phyloP scores from a whole-genome alignment of 2,797 vertebrate genomes.

The Schizopygopsis malacanthus region DNA sequence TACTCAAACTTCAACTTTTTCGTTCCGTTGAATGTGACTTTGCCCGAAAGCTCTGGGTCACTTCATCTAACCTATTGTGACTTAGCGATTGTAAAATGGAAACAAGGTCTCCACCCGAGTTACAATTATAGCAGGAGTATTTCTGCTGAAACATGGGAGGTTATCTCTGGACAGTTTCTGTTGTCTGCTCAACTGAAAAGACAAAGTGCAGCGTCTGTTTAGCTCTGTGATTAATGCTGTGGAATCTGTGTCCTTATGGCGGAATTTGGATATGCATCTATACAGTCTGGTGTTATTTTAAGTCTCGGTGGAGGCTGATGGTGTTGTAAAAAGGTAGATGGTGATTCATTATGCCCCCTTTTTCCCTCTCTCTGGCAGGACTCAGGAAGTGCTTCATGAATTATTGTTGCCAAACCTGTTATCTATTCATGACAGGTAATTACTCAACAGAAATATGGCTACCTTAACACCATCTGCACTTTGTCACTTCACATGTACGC shows the following conservation, averaged over 20 bases:
- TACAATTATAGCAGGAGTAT: constrained; percentile 74
- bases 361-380: constrained; percentile 39
- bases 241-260: constrained; percentile 33
- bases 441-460: constrained; percentile 60
- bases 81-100: constrained; percentile 69
- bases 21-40: constrained; percentile 70
- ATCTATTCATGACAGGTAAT: constrained; percentile 61
- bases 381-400: constrained; percentile 51
- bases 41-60: constrained; percentile 70
- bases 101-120: constrained; percentile 68
- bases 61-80: constrained; percentile 70
- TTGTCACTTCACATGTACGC: constrained; percentile 28
- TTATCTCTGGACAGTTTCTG: constrained; percentile 61
- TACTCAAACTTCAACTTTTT: constrained; percentile 69
- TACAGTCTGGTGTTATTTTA: constrained; percentile 43
- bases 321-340: constrained; percentile 36
- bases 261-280: constrained; percentile 50
- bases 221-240: constrained; percentile 45
- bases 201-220: constrained; percentile 47
- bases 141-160: constrained; percentile 66
- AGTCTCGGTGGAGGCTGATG: constrained; percentile 24
- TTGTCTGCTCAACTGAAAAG: constrained; percentile 55
- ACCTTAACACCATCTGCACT: constrained; percentile 51
- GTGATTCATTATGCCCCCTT: constrained; percentile 36
- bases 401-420: constrained; percentile 60